Percentiles rank a stretch among this genome's conserved stretches.
Evolutionary conservation across 2,113 vertebrate genomes (phyloP).

Genomic region (Brienomyrus longianalis): DNA sequence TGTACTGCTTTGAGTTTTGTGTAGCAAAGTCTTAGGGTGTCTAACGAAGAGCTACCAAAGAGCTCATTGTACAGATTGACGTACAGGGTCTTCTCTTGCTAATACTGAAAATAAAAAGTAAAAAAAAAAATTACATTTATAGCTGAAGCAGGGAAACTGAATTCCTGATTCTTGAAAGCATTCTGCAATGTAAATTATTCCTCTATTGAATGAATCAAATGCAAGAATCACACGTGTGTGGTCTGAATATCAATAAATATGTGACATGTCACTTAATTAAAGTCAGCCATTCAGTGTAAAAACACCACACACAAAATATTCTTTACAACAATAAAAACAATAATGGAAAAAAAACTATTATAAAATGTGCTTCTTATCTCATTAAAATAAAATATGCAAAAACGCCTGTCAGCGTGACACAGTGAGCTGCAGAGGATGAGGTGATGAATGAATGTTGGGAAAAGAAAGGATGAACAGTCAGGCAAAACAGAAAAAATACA

Average conservation of each 20-base stretch:
- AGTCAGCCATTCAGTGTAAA: not conserved
- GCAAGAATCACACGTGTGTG: not conserved
- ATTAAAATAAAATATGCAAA: not conserved
- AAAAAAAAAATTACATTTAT: not conserved
- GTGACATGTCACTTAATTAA: not conserved
- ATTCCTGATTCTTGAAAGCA: not conserved
- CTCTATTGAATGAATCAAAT: not conserved
- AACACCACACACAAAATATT: not conserved
- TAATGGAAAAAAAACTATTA: not conserved
- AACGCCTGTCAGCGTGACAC: not conserved
- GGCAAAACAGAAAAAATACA: not conserved
- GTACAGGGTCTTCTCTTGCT: not conserved
- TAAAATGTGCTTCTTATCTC: not conserved
- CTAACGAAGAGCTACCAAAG: not conserved
- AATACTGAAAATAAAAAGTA: not conserved
- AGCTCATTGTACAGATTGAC: not conserved
- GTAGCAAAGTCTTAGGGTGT: not conserved
- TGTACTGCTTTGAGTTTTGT: not conserved
- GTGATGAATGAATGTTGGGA: not conserved
- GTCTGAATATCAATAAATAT: not conserved
- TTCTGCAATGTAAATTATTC: not conserved
- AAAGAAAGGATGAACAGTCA: not conserved
- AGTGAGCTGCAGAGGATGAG: not conserved
- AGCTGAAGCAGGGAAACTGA: not conserved
- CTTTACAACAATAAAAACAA: constrained; percentile 1